Evolutionary conservation across 2,113 vertebrate species (phyloP).

Genomic region (Picathartes gymnocephalus): DNA sequence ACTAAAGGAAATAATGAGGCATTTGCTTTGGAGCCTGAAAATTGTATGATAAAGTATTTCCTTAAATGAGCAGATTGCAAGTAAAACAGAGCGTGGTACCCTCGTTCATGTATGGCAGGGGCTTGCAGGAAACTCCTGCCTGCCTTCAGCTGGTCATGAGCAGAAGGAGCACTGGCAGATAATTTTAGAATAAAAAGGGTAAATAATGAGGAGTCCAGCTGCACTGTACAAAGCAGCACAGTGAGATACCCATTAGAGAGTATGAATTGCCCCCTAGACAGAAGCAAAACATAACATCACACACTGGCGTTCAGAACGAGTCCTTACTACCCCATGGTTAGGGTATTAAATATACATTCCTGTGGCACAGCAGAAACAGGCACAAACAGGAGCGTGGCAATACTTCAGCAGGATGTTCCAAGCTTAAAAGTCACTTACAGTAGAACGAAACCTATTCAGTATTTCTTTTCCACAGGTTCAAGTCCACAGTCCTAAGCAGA

Average conservation of each 20-base stretch:
- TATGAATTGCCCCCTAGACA: background rate
- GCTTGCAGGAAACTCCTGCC: background rate
- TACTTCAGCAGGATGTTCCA: background rate
- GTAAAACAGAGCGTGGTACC: background rate
- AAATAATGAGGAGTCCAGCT: constrained; percentile 24
- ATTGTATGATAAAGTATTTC: background rate
- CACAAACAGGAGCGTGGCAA: background rate
- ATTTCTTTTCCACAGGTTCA: constrained; percentile 59
- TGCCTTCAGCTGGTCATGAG: background rate
- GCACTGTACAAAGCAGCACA: background rate
- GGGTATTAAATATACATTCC: constrained; percentile 19
- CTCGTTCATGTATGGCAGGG: background rate
- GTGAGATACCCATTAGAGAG: constrained; percentile 7
- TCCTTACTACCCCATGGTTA: background rate
- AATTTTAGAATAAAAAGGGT: constrained; percentile 1
- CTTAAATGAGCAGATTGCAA: background rate
- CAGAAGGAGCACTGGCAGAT: background rate
- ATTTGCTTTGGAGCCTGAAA: background rate
- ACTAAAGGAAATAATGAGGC: background rate
- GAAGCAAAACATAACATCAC: background rate
- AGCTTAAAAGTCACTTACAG: constrained; percentile 53
- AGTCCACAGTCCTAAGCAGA: constrained; percentile 62
- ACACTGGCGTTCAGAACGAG: background rate
- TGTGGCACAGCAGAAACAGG: background rate
- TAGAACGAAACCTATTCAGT: constrained; percentile 9